Percentiles rank a stretch among this genome's conserved stretches.
phyloP scores from a whole-genome alignment of 1,140 invertebrate species.

The Zaprionus gabonicus region DNA sequence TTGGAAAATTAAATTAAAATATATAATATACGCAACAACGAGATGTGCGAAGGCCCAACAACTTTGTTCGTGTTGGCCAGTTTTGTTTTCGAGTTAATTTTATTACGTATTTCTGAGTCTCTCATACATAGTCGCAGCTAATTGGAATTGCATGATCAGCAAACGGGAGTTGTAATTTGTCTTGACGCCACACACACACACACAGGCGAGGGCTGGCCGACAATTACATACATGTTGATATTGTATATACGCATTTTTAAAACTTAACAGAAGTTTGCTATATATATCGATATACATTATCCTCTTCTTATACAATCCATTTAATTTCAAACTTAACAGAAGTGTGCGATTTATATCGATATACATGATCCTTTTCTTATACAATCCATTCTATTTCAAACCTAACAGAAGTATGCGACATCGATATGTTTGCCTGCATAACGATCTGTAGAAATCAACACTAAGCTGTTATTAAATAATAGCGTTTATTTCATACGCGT shows the following conservation, averaged over 20 bases:
- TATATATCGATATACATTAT: too few relatives aligned
- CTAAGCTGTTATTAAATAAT: too few relatives aligned
- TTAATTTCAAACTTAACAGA: background rate
- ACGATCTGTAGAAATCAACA: too few relatives aligned
- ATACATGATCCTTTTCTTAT: too few relatives aligned
- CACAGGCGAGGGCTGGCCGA: conserved; percentile 7
- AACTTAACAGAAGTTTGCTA: background rate
- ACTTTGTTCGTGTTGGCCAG: conserved; percentile 59
- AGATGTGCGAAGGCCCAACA: conserved; percentile 43
- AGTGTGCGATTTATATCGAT: background rate
- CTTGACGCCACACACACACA: conserved; percentile 43
- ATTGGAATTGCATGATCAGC: conserved; percentile 77
- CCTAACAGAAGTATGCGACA: background rate
- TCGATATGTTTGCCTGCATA: too few relatives aligned
- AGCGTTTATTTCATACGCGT: too few relatives aligned
- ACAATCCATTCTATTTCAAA: background rate
- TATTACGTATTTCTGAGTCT: conserved; percentile 66
- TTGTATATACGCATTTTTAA: background rate
- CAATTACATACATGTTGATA: background rate
- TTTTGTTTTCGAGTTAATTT: conserved; percentile 64
- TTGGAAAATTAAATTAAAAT: conserved; percentile 26
- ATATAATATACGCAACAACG: conserved; percentile 38
- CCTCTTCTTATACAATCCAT: too few relatives aligned
- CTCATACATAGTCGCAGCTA: conserved; percentile 55
- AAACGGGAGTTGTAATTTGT: conserved; percentile 60